Evolutionary conservation across 2,113 vertebrate species (phyloP).

Genomic region (Hypocryptadius cinnamomeus): DNA sequence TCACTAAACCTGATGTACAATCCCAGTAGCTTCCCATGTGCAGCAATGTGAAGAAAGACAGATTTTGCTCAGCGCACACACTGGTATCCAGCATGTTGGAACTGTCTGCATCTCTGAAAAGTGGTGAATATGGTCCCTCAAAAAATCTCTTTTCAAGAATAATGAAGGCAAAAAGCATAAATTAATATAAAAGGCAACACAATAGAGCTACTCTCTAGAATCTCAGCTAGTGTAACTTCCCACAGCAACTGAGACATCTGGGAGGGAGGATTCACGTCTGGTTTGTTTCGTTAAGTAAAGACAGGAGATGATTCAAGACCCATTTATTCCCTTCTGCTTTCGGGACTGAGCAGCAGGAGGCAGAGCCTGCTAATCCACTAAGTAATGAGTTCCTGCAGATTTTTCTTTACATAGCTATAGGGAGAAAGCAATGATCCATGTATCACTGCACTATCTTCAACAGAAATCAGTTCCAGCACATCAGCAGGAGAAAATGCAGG

Average conservation of each 20-base stretch:
- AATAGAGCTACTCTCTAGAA: background rate
- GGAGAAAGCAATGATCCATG: background rate
- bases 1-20: background rate
- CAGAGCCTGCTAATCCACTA: background rate
- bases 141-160: background rate
- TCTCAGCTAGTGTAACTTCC: background rate
- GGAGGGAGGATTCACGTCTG: background rate
- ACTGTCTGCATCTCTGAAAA: background rate
- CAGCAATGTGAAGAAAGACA: background rate
- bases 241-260: background rate
- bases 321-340: background rate
- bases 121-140: accelerated
- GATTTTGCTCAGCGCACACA: background rate
- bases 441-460: background rate
- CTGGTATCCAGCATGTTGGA: background rate
- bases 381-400: background rate
- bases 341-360: background rate
- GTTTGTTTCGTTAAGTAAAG: background rate
- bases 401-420: constrained; percentile 1
- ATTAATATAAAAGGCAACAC: background rate
- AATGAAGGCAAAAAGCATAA: background rate
- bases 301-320: background rate
- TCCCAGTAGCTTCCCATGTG: accelerated
- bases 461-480: background rate
- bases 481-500: background rate